These are phyloP conservation scores for Stichodactyla mertensii DNA, from an alignment of 64 coral and sea anemone genomes.

Conservation along the genomic window DNA sequence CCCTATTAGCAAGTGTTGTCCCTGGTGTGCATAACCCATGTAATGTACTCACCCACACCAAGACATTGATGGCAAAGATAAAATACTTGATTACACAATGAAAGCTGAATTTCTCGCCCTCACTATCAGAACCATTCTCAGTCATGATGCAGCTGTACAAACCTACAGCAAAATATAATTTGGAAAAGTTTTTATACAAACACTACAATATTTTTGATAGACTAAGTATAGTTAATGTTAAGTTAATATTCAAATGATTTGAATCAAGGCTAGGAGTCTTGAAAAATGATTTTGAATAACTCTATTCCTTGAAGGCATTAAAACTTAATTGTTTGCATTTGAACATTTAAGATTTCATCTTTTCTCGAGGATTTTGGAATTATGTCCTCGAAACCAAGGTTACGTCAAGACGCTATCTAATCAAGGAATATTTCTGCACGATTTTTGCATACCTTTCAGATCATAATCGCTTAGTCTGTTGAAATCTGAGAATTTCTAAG, in stretches of 20 bases:
- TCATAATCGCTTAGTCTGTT: neutral
- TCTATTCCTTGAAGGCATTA: neutral
- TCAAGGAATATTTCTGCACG: neutral
- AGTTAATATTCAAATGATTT: too few species aligned
- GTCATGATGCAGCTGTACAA: neutral
- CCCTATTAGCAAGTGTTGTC: too few species aligned
- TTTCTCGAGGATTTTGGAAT: neutral
- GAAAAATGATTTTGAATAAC: neutral
- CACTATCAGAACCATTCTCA: neutral
- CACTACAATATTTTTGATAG: too few species aligned
- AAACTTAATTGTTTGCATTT: neutral
- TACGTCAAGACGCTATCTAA: neutral
- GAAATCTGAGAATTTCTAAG: neutral
- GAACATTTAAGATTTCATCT: neutral
- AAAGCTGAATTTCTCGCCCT: constrained; percentile 1
- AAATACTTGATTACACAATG: constrained; percentile 54
- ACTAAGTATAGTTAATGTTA: too few species aligned
- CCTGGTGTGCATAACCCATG: neutral
- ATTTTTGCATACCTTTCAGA: constrained; percentile 1
- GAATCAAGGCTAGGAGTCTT: too few species aligned
- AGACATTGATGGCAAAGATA: constrained; percentile 34
- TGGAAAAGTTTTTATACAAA: too few species aligned
- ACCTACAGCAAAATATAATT: too few species aligned
- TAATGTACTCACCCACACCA: constrained; percentile 39
- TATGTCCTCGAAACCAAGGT: neutral